A percentile compares a stretch with the other conserved stretches of the same genome.
phyloP scores from a whole-genome alignment of 2,113 vertebrate genomes.

The Piaya cayana region DNA sequence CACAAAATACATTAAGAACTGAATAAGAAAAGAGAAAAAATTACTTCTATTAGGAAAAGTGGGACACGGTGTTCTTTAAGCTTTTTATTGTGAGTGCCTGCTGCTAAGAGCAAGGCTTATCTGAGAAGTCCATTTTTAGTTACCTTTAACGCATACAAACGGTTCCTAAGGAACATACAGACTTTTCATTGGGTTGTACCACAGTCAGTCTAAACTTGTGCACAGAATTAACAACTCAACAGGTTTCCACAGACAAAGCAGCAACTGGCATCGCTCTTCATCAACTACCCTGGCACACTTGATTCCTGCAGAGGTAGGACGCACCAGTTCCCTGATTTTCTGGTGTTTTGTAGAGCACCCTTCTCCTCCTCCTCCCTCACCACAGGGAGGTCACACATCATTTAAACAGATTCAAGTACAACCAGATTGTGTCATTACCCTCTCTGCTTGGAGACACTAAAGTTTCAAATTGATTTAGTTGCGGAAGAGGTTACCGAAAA shows the following conservation, averaged over 20 bases:
- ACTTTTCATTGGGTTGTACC: constrained; percentile 44
- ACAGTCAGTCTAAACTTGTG: constrained; percentile 20
- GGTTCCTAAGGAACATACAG: constrained; percentile 34
- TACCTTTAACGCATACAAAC: constrained; percentile 28
- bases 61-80: constrained; percentile 40
- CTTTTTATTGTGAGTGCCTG: neutral
- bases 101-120: constrained; percentile 11
- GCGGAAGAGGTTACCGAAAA: neutral
- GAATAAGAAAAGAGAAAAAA: neutral
- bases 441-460: neutral
- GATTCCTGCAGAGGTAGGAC: neutral
- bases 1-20: neutral
- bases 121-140: constrained; percentile 45
- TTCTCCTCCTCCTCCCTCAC: neutral
- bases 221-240: constrained; percentile 59
- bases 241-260: constrained; percentile 22
- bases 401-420: neutral
- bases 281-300: neutral
- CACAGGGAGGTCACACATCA: constrained; percentile 2
- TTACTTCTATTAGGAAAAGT: constrained; percentile 19
- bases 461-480: constrained; percentile 4
- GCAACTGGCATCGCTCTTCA: constrained; percentile 55
- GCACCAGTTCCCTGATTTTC: neutral
- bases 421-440: neutral
- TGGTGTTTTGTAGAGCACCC: neutral